phyloP scores from a whole-genome alignment of 2,888 invertebrate genomes.

The Melinaea menophilus region DNA sequence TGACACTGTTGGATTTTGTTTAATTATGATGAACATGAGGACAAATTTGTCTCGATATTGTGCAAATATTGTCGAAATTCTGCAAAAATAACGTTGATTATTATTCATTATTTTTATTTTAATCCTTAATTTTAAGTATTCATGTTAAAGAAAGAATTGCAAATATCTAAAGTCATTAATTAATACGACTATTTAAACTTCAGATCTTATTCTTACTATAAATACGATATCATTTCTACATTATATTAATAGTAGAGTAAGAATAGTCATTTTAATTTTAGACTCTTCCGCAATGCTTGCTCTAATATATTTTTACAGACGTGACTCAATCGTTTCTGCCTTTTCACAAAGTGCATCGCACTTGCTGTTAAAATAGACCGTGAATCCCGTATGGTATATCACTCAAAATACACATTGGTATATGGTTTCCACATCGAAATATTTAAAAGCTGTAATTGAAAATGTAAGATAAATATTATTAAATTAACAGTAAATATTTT shows the following conservation, averaged over 20 bases:
- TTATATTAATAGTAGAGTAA: no score
- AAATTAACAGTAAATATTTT: no score
- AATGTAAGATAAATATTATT: no score
- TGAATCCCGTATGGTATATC: conserved; percentile 27
- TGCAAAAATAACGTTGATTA: no score
- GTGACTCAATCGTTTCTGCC: conserved; percentile 40
- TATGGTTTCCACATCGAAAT: background rate
- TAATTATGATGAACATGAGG: conserved; percentile 27
- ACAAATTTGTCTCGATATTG: conserved; percentile 8
- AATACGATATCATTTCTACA: no score
- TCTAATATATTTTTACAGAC: conserved; percentile 37
- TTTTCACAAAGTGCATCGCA: conserved; percentile 37
- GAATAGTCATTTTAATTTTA: conserved; percentile 36
- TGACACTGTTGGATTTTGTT: conserved; percentile 19
- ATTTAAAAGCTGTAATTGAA: background rate
- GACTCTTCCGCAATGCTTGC: conserved; percentile 39
- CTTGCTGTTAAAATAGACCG: conserved; percentile 51
- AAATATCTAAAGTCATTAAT: no score
- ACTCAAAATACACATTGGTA: conserved; percentile 17
- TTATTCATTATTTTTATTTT: no score
- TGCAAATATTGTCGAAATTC: background rate
- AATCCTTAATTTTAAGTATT: no score
- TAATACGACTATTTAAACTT: background rate
- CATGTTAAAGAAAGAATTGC: no score
- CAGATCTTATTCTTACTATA: background rate